phyloP scores from a whole-genome alignment of 2,888 invertebrate species.

The Drosophila greeni region DNA sequence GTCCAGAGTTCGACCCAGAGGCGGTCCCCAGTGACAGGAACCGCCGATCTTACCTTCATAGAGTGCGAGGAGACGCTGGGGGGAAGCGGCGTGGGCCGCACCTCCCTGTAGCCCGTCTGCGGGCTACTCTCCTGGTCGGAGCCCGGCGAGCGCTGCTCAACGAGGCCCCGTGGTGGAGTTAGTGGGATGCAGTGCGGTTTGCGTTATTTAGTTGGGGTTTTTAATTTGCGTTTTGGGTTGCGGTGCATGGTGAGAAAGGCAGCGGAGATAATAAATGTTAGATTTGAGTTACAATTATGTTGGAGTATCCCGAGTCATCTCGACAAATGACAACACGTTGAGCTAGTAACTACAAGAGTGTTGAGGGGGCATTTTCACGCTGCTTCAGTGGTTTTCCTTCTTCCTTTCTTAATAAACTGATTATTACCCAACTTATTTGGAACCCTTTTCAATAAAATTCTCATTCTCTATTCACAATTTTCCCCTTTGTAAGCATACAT shows the following conservation, averaged over 20 bases:
- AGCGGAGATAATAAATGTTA: slow-evolving; percentile 27
- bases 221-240: slow-evolving; percentile 10
- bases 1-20: not conserved
- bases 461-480: not conserved
- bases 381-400: slow-evolving; percentile 4
- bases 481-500: slow-evolving; percentile 9
- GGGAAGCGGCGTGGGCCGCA: slow-evolving; percentile 80
- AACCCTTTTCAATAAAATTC: not conserved
- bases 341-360: not conserved
- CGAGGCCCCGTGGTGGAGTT: slow-evolving; percentile 25
- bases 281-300: slow-evolving; percentile 3
- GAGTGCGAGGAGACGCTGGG: slow-evolving; percentile 86
- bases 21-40: not conserved
- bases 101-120: slow-evolving; percentile 80
- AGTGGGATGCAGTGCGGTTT: slow-evolving; percentile 24
- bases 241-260: slow-evolving; percentile 27
- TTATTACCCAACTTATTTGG: too few species aligned
- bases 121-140: slow-evolving; percentile 80
- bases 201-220: slow-evolving; percentile 30
- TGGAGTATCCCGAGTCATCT: not conserved
- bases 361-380: not conserved
- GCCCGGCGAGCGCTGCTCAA: slow-evolving; percentile 78
- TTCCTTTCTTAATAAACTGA: too few species aligned
- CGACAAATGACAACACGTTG: slow-evolving; percentile 25
- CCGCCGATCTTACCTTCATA: slow-evolving; percentile 82